Conservation (phyloP, 2,113 vertebrate genomes). For the Sterrhoptilus dennistouni region DNA sequence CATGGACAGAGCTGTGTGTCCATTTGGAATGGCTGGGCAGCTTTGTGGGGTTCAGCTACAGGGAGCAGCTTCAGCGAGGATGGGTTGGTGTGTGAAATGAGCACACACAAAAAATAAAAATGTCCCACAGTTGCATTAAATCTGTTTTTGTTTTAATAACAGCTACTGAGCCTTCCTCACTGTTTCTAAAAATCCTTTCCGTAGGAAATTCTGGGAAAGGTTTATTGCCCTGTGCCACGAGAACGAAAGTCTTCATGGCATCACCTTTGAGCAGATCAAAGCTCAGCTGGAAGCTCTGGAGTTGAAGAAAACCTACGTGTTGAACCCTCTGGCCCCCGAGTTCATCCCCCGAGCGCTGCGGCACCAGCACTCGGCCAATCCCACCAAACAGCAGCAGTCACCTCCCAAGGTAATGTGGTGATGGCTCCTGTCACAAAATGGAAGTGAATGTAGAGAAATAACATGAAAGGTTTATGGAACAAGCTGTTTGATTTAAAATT, state of each 20-base stretch:
- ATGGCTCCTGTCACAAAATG: not conserved
- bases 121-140: not conserved
- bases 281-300: slow-evolving; percentile 96
- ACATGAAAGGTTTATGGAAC: not conserved
- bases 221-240: slow-evolving; percentile 97
- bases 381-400: slow-evolving; percentile 88
- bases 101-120: not conserved
- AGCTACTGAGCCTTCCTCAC: not conserved
- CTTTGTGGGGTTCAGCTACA: not conserved
- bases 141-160: not conserved
- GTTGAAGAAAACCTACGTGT: slow-evolving; percentile 98
- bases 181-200: slow-evolving; percentile 38
- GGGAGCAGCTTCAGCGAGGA: not conserved
- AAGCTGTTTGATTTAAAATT: not conserved
- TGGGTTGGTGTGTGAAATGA: not conserved
- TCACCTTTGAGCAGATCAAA: slow-evolving; percentile 98
- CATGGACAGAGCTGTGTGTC: not conserved
- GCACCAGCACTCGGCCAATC: slow-evolving; percentile 78
- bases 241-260: slow-evolving; percentile 94
- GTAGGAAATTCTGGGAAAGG: slow-evolving; percentile 98
- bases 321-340: slow-evolving; percentile 96
- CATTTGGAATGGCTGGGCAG: not conserved
- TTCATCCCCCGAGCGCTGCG: slow-evolving; percentile 95
- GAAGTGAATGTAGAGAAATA: not conserved
- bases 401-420: slow-evolving; percentile 88